These are phyloP conservation scores for Orchesellides sinensis DNA, from an alignment of 2,888 invertebrate species.

Conservation along the genomic window DNA sequence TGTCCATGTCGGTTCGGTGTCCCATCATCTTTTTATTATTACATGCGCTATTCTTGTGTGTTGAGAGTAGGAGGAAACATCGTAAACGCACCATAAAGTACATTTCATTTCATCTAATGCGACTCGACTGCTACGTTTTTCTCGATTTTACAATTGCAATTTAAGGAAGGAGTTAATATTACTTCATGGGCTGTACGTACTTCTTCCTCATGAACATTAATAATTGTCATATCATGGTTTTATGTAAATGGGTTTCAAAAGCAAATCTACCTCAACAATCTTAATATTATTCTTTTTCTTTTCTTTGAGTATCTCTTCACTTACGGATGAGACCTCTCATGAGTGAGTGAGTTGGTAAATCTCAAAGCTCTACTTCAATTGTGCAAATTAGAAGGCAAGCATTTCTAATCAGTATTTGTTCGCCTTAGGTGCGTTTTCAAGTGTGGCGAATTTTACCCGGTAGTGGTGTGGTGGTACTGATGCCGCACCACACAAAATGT, in stretches of 20 bases:
- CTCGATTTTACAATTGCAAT: not conserved
- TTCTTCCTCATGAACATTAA: slow-evolving; percentile 24
- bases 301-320: slow-evolving; percentile 16
- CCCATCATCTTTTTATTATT: slow-evolving; percentile 16
- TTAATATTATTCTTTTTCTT: slow-evolving; percentile 13
- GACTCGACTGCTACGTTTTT: not conserved
- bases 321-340: too few species aligned
- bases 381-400: slow-evolving; percentile 48
- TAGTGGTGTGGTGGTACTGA: too few species aligned
- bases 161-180: slow-evolving; percentile 11
- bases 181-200: too few species aligned
- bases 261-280: slow-evolving; percentile 34
- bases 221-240: slow-evolving; percentile 30
- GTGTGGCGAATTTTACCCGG: slow-evolving; percentile 54
- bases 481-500: too few species aligned
- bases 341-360: not conserved
- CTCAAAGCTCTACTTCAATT: slow-evolving; percentile 28
- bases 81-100: too few species aligned
- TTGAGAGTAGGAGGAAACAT: not conserved
- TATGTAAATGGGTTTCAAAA: slow-evolving; percentile 31
- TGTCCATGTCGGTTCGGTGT: slow-evolving; percentile 11
- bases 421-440: slow-evolving; percentile 43
- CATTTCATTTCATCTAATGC: too few species aligned
- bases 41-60: not conserved
- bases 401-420: slow-evolving; percentile 47